Base-by-base conservation (phyloP, 2,113 vertebrate species). In the Oryzias woworae region DNA sequence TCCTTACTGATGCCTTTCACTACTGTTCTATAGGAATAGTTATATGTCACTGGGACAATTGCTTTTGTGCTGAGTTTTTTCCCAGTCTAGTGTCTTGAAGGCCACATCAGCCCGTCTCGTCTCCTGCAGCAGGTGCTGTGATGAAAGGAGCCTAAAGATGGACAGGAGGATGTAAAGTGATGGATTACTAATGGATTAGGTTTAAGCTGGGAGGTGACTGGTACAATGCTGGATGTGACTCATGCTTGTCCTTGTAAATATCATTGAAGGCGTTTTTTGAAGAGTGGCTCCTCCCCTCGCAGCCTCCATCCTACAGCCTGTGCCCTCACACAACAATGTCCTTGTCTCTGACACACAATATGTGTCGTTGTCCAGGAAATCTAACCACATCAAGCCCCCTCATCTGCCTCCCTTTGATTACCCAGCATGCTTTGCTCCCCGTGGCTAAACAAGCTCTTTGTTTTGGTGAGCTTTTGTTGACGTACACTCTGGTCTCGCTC, bases 331-430 rank as follows among this genome's bases (percentile, higher is more conserved):
- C 83, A 88, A 82, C 76, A 83, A 81, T 74, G 73, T 74, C 80
- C 73, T 82, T 89, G 87, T 90, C 66, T 48, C 46, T 1, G 0
- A 12, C 43, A 55, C 17, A 90, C 88, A 90, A 88, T 79, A 76
- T 58, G 46, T 56, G 45, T 18, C 69, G 74, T 89, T 90, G 87
- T 90, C 26, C 57, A 51, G 73, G 68, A 79, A 67, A 69, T 67
- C 53, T 69, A 78, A 70, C 62, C 77, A 69, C 74, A 79, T 67
- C 72, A 58, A 43, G 59, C 77, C 76, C 62, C 70, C 66, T 73
- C 71, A 70, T 77, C 62, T 72, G 47, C 50, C 64, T 52, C 82
- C 57, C 65, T 80, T 53, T 83, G 75, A 86, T 88, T 84, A 84
- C 85, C 86, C 83, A 82, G 55, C 79, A 87, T 82, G 84, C 85